Percentiles rank a stretch among this genome's conserved stretches.
Conservation (phyloP, 2,113 vertebrate species). For the Nesogale talazaci region DNA sequence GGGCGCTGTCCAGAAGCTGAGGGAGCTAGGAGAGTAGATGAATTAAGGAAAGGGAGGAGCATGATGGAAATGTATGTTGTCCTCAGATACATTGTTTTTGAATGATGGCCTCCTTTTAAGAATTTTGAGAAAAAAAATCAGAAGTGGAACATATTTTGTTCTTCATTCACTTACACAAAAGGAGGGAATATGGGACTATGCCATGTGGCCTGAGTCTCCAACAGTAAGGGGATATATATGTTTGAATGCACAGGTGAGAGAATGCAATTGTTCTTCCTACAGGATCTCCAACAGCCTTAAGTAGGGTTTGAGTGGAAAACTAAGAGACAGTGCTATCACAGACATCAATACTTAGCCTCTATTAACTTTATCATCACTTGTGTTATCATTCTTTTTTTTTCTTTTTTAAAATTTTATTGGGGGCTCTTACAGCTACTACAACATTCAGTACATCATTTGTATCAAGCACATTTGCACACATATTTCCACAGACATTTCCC, state of each 20-base stretch:
- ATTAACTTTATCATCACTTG: not conserved
- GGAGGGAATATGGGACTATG: not conserved
- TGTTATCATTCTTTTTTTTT: too few relatives aligned
- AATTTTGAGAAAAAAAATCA: not conserved
- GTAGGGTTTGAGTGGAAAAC: not conserved
- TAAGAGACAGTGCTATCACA: not conserved
- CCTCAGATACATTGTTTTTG: not conserved
- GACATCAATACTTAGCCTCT: too few relatives aligned
- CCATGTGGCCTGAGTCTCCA: not conserved
- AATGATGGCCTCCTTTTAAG: not conserved
- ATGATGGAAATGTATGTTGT: not conserved
- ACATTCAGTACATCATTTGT: too few relatives aligned
- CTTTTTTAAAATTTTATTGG: too few relatives aligned
- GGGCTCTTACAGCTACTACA: too few relatives aligned
- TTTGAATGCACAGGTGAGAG: fast-evolving
- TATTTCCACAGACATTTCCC: too few relatives aligned
- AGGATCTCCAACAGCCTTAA: not conserved
- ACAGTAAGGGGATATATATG: not conserved
- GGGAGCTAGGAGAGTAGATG: not conserved
- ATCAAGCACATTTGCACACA: too few relatives aligned
- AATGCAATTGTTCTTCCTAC: fast-evolving
- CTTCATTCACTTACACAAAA: fast-evolving
- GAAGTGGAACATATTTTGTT: not conserved
- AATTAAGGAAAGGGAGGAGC: not conserved
- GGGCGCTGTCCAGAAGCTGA: not conserved